Conservation (phyloP, 2,888 invertebrate species). For the Mythimna lalbum region DNA sequence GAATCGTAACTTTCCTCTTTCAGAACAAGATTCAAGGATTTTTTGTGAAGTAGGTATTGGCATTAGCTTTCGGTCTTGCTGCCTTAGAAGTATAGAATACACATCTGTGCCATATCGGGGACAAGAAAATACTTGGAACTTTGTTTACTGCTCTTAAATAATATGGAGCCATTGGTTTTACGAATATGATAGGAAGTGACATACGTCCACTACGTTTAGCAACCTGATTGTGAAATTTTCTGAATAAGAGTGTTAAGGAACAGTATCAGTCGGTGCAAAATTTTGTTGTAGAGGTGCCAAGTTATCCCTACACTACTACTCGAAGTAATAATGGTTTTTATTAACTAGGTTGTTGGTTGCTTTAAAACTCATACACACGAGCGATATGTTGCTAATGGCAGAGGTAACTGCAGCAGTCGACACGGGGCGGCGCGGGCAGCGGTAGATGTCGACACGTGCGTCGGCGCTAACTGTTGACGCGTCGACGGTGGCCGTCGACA, state of each 20-base stretch:
- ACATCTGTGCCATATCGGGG: background rate
- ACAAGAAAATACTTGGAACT: no score
- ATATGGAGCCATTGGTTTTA: slow-evolving; percentile 26
- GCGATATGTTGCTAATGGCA: no score
- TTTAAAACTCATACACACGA: no score
- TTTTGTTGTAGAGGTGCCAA: slow-evolving; percentile 1
- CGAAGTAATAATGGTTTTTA: no score
- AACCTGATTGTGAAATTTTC: slow-evolving; percentile 11
- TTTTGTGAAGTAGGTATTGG: background rate
- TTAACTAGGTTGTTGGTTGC: no score
- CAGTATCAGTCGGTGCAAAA: background rate
- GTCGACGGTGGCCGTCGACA: no score
- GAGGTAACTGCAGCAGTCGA: no score
- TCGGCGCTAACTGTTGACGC: no score
- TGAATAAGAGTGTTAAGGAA: no score
- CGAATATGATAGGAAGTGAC: slow-evolving; percentile 25
- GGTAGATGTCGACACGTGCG: no score
- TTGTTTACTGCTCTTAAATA: slow-evolving; percentile 20
- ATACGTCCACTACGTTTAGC: slow-evolving; percentile 16
- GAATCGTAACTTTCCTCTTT: background rate
- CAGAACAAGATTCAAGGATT: slow-evolving; percentile 2
- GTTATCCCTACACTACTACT: background rate
- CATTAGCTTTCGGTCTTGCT: slow-evolving; percentile 23
- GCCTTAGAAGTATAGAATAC: background rate
- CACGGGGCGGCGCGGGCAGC: no score